Base-by-base conservation (phyloP, 2,797 vertebrate species). In the Syndactyla subalaris region DNA sequence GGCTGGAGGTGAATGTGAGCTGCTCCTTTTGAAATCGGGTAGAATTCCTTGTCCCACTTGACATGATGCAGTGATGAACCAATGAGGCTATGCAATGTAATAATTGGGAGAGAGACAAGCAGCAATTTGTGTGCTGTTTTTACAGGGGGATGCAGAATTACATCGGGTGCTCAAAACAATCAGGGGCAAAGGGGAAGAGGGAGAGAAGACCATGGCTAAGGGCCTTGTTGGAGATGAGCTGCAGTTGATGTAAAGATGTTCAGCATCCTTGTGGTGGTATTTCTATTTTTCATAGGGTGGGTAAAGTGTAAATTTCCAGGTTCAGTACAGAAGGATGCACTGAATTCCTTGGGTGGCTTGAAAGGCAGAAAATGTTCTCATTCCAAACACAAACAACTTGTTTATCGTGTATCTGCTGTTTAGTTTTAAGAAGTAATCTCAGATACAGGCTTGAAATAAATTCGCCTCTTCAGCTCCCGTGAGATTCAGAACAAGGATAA, bases 1-100 rank as follows among this genome's bases (percentile, higher is more conserved):
- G 6, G 16, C 10, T 38, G 24, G 17, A 43, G 34, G 21, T 52
- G 41, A 46, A 39, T 62, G 43, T n/a, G 21, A 43, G n/a, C 7
- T 54, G 7, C 21, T 58, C 58, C 30, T 70, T 75, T 48, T 0
- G 3, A 13, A 41, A 58, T 23, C 4, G 1, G 36, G 73, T 75
- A 20, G 52, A 79, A 21, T 73, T 76, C 12, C 7, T 30, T n/a
- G 36, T 54, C 21, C 8, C 1, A 0, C 32, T 83, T 9, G 7
- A 26, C 49, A 32, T 67, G 49, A 13, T 27, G 3, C 1, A 1
- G 19, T 5, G 8, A 48, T 51, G n/a, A 24, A 21, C 23, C 0
- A 1, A 10, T 36, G 14, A 54, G 45, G 36, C n/a, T 71, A 18
- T 17, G 61, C 20, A 6, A 32, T 39, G 38, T 55, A 41, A 39